Conservation (phyloP, 2,797 vertebrate genomes). For the Lagocephalus sceleratus region DNA sequence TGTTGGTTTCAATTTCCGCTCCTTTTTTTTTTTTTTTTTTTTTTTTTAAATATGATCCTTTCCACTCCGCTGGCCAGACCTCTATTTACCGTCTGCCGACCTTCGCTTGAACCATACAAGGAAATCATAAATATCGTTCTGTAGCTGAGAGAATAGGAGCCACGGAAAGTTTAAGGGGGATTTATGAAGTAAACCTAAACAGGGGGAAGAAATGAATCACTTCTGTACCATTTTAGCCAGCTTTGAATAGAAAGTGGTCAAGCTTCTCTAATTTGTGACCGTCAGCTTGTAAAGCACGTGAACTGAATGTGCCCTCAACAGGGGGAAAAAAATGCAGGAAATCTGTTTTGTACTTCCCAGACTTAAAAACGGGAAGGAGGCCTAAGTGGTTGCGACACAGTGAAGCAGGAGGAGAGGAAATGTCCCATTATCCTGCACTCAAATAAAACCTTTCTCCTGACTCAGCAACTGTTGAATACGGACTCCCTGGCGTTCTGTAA, state of each 20-base stretch:
- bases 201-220: slow-evolving; percentile 8
- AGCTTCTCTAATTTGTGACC: too few relatives aligned
- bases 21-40: too few relatives aligned
- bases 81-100: background rate
- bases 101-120: slow-evolving; percentile 8
- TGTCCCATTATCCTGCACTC: background rate
- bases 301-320: background rate
- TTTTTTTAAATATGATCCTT: slow-evolving; percentile 27
- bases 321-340: background rate
- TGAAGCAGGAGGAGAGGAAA: slow-evolving; percentile 9
- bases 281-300: background rate
- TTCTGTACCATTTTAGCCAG: background rate
- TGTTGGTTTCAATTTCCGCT: slow-evolving; percentile 22
- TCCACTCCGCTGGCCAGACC: slow-evolving; percentile 1
- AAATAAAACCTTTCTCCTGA: background rate
- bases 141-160: slow-evolving; percentile 1
- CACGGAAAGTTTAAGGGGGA: slow-evolving; percentile 14
- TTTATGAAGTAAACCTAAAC: slow-evolving; percentile 16
- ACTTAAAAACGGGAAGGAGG: background rate
- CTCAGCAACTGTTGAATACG: slow-evolving; percentile 13
- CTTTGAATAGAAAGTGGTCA: too few relatives aligned
- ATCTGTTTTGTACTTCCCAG: background rate
- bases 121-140: slow-evolving; percentile 33
- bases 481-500: background rate
- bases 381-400: background rate